Evolutionary conservation across 64 coral and sea anemone species (phyloP).

Genomic region (Acropora yongei): DNA sequence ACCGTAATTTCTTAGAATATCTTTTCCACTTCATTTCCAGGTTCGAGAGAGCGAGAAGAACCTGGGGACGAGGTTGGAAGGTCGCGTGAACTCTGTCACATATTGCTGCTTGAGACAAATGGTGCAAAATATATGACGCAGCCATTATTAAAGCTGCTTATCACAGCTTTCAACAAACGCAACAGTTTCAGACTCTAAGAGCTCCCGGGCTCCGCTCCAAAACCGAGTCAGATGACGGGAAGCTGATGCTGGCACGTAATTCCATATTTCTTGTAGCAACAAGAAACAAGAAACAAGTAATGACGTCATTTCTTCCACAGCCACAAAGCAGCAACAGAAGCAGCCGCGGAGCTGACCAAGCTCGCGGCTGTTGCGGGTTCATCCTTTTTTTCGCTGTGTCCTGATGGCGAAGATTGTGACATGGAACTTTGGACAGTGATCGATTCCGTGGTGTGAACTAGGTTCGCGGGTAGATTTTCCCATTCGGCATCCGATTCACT

Average conservation of each 20-base stretch:
- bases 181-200: background rate
- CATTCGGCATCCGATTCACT: conserved; percentile 92
- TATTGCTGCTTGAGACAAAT: too few relatives aligned
- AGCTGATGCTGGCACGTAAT: background rate
- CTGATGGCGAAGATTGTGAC: conserved; percentile 33
- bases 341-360: conserved; percentile 85
- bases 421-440: conserved; percentile 12
- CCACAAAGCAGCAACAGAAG: conserved; percentile 92
- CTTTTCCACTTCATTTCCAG: too few relatives aligned
- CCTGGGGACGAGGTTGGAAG: too few relatives aligned
- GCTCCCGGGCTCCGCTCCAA: background rate
- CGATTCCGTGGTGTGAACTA: conserved; percentile 33
- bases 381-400: conserved; percentile 35
- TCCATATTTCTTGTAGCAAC: background rate
- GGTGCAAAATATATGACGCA: background rate
- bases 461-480: conserved; percentile 89
- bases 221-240: background rate
- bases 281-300: background rate
- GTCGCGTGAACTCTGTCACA: too few relatives aligned
- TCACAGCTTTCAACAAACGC: background rate
- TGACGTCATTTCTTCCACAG: conserved; percentile 81
- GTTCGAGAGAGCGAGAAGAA: too few relatives aligned
- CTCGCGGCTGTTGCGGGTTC: conserved; percentile 66
- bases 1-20: too few relatives aligned
- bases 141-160: background rate